Conservation (phyloP, 2,888 invertebrate species). For the Aleiodes alternator region DNA sequence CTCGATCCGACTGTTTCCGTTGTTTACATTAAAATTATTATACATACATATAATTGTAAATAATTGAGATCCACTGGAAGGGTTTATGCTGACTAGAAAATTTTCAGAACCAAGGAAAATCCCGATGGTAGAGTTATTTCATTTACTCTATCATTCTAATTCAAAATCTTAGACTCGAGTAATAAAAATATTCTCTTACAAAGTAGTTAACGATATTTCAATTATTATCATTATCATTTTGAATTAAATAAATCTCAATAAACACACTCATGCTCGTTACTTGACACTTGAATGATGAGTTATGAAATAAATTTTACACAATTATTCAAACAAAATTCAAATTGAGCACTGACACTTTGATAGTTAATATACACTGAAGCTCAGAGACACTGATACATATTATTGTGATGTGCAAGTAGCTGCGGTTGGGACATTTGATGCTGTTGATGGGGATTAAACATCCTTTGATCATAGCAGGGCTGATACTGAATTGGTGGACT, state of each 20-base stretch:
- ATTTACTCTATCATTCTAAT: conserved; percentile 5
- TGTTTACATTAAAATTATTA: background rate
- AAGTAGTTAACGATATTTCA: conserved; percentile 71
- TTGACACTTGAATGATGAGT: conserved; percentile 2
- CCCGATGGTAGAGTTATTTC: background rate
- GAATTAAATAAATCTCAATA: background rate
- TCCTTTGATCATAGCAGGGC: conserved; percentile 70
- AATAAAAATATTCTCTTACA: conserved; percentile 71
- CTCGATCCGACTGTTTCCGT: conserved; percentile 5
- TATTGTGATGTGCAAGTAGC: conserved; percentile 67
- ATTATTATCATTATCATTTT: conserved; percentile 46
- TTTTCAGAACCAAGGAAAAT: conserved; percentile 5
- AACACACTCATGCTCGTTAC: conserved; percentile 1
- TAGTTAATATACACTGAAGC: conserved; percentile 16
- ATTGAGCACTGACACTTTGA: conserved; percentile 7
- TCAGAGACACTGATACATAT: conserved; percentile 73
- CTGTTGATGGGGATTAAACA: conserved; percentile 64
- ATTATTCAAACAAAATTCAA: background rate
- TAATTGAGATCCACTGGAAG: conserved; percentile 20
- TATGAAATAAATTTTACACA: background rate
- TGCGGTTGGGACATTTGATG: conserved; percentile 59
- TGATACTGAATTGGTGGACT: conserved; percentile 69
- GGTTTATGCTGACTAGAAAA: conserved; percentile 30
- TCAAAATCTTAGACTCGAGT: background rate
- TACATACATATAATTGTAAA: background rate